Conservation (phyloP, 2,113 vertebrate species). For the Hydrolagus affinis region DNA sequence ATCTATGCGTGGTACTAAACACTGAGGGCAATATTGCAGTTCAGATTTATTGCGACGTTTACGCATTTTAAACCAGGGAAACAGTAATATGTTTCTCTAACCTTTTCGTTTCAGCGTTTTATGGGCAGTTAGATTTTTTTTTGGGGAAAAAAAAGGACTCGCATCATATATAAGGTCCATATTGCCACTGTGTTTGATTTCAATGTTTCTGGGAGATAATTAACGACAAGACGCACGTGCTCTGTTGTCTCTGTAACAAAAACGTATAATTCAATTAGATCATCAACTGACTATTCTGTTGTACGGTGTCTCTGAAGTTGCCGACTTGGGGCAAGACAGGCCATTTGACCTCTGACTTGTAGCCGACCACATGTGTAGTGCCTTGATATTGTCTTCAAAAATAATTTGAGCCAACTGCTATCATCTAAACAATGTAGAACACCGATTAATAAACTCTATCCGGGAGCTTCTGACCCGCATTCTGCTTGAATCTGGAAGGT, state of each 20-base stretch:
- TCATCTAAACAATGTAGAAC: conserved; percentile 34
- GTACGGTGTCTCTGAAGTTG: conserved; percentile 48
- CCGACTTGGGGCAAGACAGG: conserved; percentile 45
- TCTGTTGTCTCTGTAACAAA: conserved; percentile 49
- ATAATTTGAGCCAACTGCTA: conserved; percentile 50
- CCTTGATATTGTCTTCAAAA: conserved; percentile 38
- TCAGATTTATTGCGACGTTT: conserved; percentile 57
- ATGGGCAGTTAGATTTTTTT: conserved; percentile 38
- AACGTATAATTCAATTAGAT: conserved; percentile 61
- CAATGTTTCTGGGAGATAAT: conserved; percentile 50
- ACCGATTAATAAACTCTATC: conserved; percentile 29
- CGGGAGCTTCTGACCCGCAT: conserved; percentile 10
- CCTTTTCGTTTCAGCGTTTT: conserved; percentile 49
- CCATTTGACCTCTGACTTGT: conserved; percentile 51
- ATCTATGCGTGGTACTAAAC: conserved; percentile 33
- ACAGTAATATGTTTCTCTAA: conserved; percentile 44
- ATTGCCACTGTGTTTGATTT: conserved; percentile 38
- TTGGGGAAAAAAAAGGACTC: neutral
- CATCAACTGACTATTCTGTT: conserved; percentile 57
- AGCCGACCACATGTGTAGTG: conserved; percentile 41
- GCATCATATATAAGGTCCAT: conserved; percentile 42
- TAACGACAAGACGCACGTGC: conserved; percentile 58
- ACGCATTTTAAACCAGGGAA: conserved; percentile 51
- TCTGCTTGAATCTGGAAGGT: conserved; percentile 31
- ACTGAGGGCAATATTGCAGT: conserved; percentile 38